A percentile compares a stretch with the other conserved stretches of the same genome.
Conservation (phyloP, 2,113 vertebrate genomes). For the Aldabrachelys gigantea region DNA sequence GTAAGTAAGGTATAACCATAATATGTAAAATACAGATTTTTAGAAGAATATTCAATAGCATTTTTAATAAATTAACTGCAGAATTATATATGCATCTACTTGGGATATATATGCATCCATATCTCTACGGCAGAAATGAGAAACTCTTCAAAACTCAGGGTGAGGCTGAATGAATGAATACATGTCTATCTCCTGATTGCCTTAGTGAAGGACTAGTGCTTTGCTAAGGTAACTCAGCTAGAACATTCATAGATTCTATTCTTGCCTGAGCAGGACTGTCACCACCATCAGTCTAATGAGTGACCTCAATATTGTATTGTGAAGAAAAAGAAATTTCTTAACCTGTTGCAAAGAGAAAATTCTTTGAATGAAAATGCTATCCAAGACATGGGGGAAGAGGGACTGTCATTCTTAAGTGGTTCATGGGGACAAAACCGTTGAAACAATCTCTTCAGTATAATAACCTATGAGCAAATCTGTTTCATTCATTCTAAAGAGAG, state of each 20-base stretch:
- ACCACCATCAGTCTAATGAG: not conserved
- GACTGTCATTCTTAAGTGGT: not conserved
- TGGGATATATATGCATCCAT: not conserved
- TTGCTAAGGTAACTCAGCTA: not conserved
- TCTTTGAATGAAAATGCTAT: conserved; percentile 16
- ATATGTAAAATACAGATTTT: not conserved
- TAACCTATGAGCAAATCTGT: conserved; percentile 7
- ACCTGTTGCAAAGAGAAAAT: not conserved
- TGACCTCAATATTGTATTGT: not conserved
- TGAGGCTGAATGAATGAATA: not conserved
- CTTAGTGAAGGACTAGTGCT: not conserved
- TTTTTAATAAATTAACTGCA: not conserved
- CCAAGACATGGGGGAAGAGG: not conserved
- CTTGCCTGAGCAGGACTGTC: not conserved
- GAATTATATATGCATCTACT: not conserved
- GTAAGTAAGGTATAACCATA: not conserved
- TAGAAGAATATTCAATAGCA: not conserved
- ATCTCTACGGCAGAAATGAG: not conserved
- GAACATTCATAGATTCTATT: not conserved
- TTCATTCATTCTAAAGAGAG: not conserved
- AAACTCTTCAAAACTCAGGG: not conserved
- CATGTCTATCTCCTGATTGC: not conserved
- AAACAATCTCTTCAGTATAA: not conserved
- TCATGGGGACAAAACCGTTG: conserved; percentile 8
- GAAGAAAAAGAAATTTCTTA: not conserved